A percentile compares a stretch with the other conserved stretches of the same genome.
Evolutionary conservation across 2,888 invertebrate genomes (phyloP).

Genomic region (Lycia hirtaria): DNA sequence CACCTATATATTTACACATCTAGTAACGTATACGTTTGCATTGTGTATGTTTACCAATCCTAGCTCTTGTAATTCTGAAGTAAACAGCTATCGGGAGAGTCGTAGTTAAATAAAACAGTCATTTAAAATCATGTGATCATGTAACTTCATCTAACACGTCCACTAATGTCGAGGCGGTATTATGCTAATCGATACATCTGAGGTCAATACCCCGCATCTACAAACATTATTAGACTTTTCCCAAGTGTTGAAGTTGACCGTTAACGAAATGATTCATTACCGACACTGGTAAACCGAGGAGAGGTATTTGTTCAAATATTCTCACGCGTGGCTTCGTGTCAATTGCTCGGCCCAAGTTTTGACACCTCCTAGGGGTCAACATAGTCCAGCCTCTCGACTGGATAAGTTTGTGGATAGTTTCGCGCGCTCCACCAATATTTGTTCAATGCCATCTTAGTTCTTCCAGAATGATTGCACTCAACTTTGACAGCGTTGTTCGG

Average conservation of each 20-base stretch:
- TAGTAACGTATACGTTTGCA: background rate
- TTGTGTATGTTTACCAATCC: background rate
- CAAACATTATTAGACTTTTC: conserved; percentile 67
- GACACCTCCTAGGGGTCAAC: conserved; percentile 80
- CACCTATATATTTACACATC: background rate
- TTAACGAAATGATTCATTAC: conserved; percentile 83
- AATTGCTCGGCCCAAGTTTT: conserved; percentile 74
- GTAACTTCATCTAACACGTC: conserved; percentile 29
- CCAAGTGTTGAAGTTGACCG: conserved; percentile 73
- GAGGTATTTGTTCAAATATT: conserved; percentile 81
- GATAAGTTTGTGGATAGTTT: conserved; percentile 58
- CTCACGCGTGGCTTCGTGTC: conserved; percentile 80
- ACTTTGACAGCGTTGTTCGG: conserved; percentile 43
- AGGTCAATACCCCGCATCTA: conserved; percentile 60
- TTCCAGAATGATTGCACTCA: conserved; percentile 56
- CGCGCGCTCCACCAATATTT: conserved; percentile 70
- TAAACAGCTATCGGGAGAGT: background rate
- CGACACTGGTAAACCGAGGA: conserved; percentile 75
- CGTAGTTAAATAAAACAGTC: background rate
- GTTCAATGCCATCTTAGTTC: conserved; percentile 61
- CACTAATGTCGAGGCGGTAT: conserved; percentile 53
- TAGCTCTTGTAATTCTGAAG: background rate
- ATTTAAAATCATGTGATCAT: conserved; percentile 20
- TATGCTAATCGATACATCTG: conserved; percentile 63
- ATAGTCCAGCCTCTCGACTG: conserved; percentile 23